Evolutionary conservation across 1,140 invertebrate species (phyloP).

Genomic region (Chrysomallon squamiferum): DNA sequence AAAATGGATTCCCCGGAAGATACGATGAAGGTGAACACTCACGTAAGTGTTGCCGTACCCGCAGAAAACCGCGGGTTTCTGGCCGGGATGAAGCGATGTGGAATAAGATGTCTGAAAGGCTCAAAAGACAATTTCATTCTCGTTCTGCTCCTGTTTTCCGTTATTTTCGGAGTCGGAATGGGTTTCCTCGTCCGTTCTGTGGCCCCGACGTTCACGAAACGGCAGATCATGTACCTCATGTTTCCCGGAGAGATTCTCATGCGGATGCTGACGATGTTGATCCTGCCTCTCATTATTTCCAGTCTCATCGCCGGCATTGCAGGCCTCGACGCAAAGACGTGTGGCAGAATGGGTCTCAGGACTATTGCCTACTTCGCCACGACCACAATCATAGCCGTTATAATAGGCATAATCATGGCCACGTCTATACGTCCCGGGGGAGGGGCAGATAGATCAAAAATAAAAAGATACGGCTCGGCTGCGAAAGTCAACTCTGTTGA

Average conservation of each 20-base stretch:
- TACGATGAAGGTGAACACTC: conserved; percentile 41
- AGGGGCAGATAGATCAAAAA: conserved; percentile 50
- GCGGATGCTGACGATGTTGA: conserved; percentile 66
- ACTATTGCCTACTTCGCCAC: conserved; percentile 90
- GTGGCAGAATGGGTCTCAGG: conserved; percentile 64
- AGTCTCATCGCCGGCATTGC: conserved; percentile 62
- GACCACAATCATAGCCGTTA: conserved; percentile 75
- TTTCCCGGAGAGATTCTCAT: conserved; percentile 67
- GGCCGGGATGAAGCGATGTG: conserved; percentile 23
- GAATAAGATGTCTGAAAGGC: conserved; percentile 30
- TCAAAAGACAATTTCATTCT: conserved; percentile 53
- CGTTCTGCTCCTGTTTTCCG: conserved; percentile 46
- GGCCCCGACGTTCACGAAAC: conserved; percentile 27
- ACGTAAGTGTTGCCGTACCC: conserved; percentile 35
- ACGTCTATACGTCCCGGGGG: conserved; percentile 60
- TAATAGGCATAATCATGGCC: conserved; percentile 56
- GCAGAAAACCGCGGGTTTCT: conserved; percentile 21
- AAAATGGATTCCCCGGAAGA: conserved; percentile 13
- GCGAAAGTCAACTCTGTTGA: conserved; percentile 48
- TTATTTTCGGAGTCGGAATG: conserved; percentile 43
- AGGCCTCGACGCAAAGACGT: conserved; percentile 58
- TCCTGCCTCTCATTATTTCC: conserved; percentile 65
- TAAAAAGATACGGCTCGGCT: conserved; percentile 46
- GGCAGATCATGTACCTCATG: conserved; percentile 55
- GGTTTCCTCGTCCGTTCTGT: conserved; percentile 41